Evolutionary conservation across 2,888 invertebrate genomes (phyloP), one percentile per base, ranked within the genome.

Genomic region (Acrobasis repandana): DNA sequence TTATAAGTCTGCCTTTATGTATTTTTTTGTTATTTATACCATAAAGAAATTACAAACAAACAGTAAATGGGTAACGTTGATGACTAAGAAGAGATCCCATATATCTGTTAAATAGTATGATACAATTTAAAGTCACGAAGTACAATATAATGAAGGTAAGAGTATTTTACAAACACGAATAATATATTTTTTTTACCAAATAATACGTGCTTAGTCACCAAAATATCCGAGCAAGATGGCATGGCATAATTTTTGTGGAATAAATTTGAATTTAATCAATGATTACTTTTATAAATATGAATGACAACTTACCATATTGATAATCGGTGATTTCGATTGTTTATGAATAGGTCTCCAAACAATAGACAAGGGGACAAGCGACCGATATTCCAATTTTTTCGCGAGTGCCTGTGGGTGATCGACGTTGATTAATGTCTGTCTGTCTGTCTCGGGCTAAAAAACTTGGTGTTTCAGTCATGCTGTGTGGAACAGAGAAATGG

Each of bases 341-440:
- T 43, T 43, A 38, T 20, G 38, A 54, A 43, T 20, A 38, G 15
- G 33, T 38, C 18, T 36, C 18, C 8, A 38, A 58, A 58, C 58
- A 58, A 58, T 58, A 49, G 49, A 38, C 36, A 48, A 16, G 36
- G 60, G 16, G 48, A 58, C 64, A 54, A 65, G 60, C 34, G 56
- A 50, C 58, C 51, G 60, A 61, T 67, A 62, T 65, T 58, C 61
- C 59, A 70, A 68, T 71, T 71, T 75, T 74, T 68, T 63, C 70
- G 69, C 73, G 72, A 73, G 66, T 67, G 80, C 75, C 88, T 89
- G 90, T 69, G 71, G 67, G 76, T 89, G 91, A 90, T 88, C 79
- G 91, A 91, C 91, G 82, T 87, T 90, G 91, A 92, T 90, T 92
- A 90, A 92, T 92, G 89, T 83, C 82, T 83, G 83, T 80, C 84